A percentile compares a stretch with the other conserved stretches of the same genome.
Conservation (phyloP, 2,113 vertebrate genomes). For the Manacus vitellinus region DNA sequence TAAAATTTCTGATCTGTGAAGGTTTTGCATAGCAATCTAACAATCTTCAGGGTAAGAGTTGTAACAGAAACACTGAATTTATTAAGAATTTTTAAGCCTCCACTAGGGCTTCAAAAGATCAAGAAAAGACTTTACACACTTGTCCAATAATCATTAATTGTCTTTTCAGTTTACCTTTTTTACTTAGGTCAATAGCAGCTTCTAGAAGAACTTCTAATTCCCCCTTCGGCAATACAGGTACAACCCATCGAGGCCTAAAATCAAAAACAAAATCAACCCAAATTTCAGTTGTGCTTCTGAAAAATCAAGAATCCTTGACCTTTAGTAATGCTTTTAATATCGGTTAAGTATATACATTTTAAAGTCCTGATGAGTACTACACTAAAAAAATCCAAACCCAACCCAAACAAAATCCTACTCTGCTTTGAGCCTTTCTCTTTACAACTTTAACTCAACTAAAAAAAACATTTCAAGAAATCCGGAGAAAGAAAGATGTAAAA, state of each 20-base stretch:
- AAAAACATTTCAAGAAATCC: background rate
- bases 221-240: conserved; percentile 99
- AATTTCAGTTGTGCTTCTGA: background rate
- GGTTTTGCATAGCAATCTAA: background rate
- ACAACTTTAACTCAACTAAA: background rate
- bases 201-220: conserved; percentile 99
- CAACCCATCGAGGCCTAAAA: conserved; percentile 96
- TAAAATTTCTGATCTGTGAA: background rate
- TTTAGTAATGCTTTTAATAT: background rate
- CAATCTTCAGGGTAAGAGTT: background rate
- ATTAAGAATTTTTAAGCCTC: background rate
- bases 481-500: background rate
- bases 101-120: background rate
- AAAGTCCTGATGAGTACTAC: background rate
- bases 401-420: background rate
- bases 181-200: conserved; percentile 99
- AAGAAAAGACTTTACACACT: background rate
- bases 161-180: conserved; percentile 88
- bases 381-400: background rate
- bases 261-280: background rate
- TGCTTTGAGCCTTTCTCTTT: background rate
- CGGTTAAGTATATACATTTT: background rate
- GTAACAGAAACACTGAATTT: background rate
- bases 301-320: background rate
- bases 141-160: background rate